Percentiles rank a stretch among this genome's conserved stretches.
These are phyloP conservation scores for Ictalurus punctatus DNA, from an alignment of 2,113 vertebrate species.

Conservation along the genomic window DNA sequence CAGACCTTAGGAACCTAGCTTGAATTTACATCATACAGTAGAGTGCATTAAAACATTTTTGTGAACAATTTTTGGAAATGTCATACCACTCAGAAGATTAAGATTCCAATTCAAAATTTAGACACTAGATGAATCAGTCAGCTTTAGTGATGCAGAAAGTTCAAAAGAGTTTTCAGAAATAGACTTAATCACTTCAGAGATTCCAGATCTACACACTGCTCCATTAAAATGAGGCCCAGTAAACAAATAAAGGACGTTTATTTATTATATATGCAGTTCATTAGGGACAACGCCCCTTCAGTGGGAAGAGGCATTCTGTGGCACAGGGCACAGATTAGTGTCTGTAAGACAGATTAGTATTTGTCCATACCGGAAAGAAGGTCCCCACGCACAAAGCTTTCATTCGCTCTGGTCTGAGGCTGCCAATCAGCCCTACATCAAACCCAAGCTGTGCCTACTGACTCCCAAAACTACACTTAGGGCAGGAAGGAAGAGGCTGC, in stretches of 20 bases:
- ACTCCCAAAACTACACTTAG: not conserved
- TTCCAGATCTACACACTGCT: not conserved
- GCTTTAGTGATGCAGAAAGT: not conserved
- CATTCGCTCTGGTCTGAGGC: conserved; percentile 19
- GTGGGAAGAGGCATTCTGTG: not conserved
- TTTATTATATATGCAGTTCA: conserved; percentile 11
- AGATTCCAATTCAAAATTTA: not conserved
- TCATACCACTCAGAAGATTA: not conserved
- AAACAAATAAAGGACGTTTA: not conserved
- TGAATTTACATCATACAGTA: not conserved
- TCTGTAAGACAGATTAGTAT: conserved; percentile 23
- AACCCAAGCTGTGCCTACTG: conserved; percentile 16
- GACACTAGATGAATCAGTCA: not conserved
- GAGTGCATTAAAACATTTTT: not conserved
- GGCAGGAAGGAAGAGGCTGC: conserved; percentile 7
- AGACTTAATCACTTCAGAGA: not conserved
- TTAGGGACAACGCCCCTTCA: not conserved
- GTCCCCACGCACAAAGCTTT: conserved; percentile 11
- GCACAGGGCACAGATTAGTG: not conserved
- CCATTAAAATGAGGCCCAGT: not conserved
- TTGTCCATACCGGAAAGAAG: conserved; percentile 9
- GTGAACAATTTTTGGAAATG: not conserved
- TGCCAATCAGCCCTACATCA: conserved; percentile 5
- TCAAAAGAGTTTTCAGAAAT: not conserved
- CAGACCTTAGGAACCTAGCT: not conserved